A percentile compares a stretch with the other conserved stretches of the same genome.
Conservation (phyloP, 2,797 vertebrate genomes). For the Falco biarmicus region DNA sequence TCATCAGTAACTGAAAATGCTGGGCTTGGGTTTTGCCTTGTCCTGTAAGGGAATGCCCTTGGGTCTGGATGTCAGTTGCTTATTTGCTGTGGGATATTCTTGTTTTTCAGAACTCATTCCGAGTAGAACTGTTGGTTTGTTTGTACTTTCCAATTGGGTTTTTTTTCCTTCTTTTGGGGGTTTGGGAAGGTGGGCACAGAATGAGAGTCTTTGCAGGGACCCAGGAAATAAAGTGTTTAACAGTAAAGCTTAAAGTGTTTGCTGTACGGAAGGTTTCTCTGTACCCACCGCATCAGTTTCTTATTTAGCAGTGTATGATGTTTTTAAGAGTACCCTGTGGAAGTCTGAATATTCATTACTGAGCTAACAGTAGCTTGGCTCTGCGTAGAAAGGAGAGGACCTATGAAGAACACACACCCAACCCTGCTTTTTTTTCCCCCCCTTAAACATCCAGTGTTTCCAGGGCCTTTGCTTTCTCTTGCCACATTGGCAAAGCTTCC, state of each 20-base stretch:
- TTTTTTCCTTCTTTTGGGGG: no score
- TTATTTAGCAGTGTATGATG: no score
- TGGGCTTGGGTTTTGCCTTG: not conserved
- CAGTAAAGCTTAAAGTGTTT: no score
- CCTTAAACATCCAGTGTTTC: rapidly evolving
- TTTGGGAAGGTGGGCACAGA: rapidly evolving
- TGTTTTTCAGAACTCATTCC: not conserved
- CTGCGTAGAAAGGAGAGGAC: not conserved
- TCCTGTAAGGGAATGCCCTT: not conserved
- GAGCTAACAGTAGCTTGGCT: no score
- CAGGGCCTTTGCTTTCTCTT: not conserved
- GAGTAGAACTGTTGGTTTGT: not conserved
- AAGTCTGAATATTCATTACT: no score
- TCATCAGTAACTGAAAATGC: not conserved
- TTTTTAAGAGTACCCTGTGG: no score
- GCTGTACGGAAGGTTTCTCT: no score
- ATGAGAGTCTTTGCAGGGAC: not conserved
- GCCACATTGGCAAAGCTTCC: not conserved
- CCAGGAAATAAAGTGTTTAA: not conserved
- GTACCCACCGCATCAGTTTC: no score
- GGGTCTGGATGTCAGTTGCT: not conserved
- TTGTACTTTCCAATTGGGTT: no score
- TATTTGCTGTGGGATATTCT: not conserved
- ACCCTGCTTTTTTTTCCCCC: no score
- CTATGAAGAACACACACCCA: not conserved